Conservation (phyloP, 2,888 invertebrate genomes). For the Amphipyra tragopoginis region DNA sequence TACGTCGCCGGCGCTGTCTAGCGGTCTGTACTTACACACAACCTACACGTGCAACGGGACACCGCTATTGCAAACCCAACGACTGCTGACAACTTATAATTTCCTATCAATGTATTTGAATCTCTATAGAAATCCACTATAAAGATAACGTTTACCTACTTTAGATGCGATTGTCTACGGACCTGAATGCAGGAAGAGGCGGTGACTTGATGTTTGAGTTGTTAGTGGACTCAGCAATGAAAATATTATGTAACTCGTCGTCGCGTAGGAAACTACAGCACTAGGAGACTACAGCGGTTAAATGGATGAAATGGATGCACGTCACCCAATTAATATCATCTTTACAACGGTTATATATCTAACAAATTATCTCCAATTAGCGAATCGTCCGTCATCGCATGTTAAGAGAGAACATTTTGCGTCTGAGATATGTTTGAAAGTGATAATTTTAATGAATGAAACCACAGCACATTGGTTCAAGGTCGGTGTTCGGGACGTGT, state of each 20-base stretch:
- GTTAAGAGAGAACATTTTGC: slow-evolving; percentile 59
- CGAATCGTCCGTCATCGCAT: slow-evolving; percentile 65
- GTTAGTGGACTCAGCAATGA: slow-evolving; percentile 5
- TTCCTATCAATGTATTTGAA: slow-evolving; percentile 70
- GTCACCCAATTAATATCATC: slow-evolving; percentile 72
- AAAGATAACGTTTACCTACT: slow-evolving; percentile 26
- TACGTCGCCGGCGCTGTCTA: slow-evolving; percentile 49
- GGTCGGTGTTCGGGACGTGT: slow-evolving; percentile 70
- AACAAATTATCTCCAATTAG: slow-evolving; percentile 76
- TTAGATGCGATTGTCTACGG: slow-evolving; percentile 12
- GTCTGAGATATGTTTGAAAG: slow-evolving; percentile 61
- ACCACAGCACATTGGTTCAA: slow-evolving; percentile 73
- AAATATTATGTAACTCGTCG: slow-evolving; percentile 14
- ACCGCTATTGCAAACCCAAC: slow-evolving; percentile 69
- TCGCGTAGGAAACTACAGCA: slow-evolving; percentile 35
- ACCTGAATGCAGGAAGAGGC: slow-evolving; percentile 6
- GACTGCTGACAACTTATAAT: slow-evolving; percentile 71
- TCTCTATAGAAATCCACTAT: slow-evolving; percentile 37
- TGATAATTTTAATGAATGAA: slow-evolving; percentile 77
- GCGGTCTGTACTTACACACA: slow-evolving; percentile 48
- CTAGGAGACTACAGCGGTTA: slow-evolving; percentile 51
- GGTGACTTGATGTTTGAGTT: slow-evolving; percentile 15
- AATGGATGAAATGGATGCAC: slow-evolving; percentile 64
- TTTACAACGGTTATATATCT: slow-evolving; percentile 65
- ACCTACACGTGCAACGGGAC: slow-evolving; percentile 75